Evolutionary conservation across 2,113 vertebrate genomes (phyloP).

Genomic region (Chelonoidis abingdonii): DNA sequence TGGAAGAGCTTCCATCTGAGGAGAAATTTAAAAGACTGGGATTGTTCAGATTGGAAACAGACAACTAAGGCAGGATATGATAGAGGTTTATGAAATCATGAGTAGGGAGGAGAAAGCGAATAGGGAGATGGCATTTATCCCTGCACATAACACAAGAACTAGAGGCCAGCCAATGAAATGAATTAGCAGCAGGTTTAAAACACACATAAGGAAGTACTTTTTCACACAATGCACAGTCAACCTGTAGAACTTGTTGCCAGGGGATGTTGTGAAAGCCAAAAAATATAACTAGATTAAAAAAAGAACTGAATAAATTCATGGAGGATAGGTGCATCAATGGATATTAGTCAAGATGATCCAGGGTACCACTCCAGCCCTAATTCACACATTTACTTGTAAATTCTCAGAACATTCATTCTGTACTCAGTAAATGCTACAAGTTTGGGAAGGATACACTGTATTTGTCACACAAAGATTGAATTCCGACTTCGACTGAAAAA

Average conservation of each 20-base stretch:
- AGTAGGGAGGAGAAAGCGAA: no score
- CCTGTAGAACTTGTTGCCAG: not conserved
- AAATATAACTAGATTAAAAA: not conserved
- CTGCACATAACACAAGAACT: not conserved
- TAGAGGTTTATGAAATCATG: no score
- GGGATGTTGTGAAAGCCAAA: not conserved
- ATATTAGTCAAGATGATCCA: not conserved
- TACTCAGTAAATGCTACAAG: not conserved
- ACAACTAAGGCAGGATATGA: no score
- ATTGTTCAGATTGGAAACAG: no score
- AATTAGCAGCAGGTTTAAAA: not conserved
- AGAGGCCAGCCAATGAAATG: not conserved
- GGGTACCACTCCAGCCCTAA: not conserved
- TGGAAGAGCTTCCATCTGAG: no score
- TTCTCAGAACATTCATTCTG: not conserved
- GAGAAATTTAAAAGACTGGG: no score
- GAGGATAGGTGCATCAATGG: not conserved
- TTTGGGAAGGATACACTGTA: not conserved
- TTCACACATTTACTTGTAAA: not conserved
- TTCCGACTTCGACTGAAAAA: not conserved
- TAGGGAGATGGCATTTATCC: no score
- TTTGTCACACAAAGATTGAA: not conserved
- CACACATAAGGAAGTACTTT: not conserved
- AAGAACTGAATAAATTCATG: not conserved
- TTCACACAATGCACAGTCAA: not conserved